phyloP scores from a whole-genome alignment of 2,113 vertebrate species.

The Callipepla squamata region DNA sequence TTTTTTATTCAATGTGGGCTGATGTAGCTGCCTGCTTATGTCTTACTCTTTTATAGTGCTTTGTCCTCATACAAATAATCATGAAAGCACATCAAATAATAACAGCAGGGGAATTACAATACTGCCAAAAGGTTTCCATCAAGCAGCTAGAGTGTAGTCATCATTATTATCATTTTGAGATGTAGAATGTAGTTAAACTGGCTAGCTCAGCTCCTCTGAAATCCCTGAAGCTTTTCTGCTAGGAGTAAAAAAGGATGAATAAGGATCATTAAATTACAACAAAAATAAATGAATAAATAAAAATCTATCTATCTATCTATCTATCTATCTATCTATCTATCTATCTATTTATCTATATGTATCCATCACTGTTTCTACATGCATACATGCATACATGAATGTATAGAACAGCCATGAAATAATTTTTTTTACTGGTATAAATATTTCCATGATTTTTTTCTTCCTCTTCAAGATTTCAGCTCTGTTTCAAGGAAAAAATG shows the following conservation, averaged over 20 bases:
- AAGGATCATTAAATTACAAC: neutral
- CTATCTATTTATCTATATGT: too few species aligned
- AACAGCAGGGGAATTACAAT: slow-evolving; percentile 51
- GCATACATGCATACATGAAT: neutral
- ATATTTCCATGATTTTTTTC: neutral
- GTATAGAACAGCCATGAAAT: neutral
- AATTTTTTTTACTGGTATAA: neutral
- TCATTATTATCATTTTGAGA: slow-evolving; percentile 46
- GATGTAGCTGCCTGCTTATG: slow-evolving; percentile 23
- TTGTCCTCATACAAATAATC: slow-evolving; percentile 62
- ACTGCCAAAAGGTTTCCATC: slow-evolving; percentile 54
- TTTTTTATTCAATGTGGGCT: neutral
- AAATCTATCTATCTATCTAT: too few species aligned
- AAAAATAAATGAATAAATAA: too few species aligned
- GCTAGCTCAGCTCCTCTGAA: slow-evolving; percentile 43
- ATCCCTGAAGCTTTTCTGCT: slow-evolving; percentile 27
- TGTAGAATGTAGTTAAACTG: slow-evolving; percentile 35
- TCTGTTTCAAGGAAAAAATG: neutral
- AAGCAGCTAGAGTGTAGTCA: slow-evolving; percentile 27
- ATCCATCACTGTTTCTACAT: rapidly evolving
- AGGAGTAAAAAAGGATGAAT: slow-evolving; percentile 5
- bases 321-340: too few species aligned
- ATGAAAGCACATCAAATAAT: slow-evolving; percentile 59
- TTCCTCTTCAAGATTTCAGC: neutral
- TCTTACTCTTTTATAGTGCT: slow-evolving; percentile 32